These are phyloP conservation scores for Argyra leucocephala DNA, from an alignment of 2,888 invertebrate genomes.

Conservation along the genomic window DNA sequence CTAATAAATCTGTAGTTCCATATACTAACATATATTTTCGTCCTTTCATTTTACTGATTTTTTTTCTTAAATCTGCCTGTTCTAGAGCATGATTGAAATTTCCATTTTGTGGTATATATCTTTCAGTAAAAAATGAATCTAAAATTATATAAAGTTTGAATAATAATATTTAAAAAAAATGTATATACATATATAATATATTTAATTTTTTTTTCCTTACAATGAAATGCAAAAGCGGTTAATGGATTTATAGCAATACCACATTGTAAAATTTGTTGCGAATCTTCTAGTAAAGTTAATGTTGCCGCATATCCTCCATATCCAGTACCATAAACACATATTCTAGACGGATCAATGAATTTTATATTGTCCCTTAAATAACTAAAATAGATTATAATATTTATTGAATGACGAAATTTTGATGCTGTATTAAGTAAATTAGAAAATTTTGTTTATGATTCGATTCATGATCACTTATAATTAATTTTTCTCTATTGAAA, in stretches of 20 bases:
- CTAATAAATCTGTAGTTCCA: slow-evolving; percentile 74
- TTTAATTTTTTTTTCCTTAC: slow-evolving; percentile 41
- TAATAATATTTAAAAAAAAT: background rate
- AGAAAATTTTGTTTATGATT: no score
- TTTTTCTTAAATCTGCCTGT: slow-evolving; percentile 67
- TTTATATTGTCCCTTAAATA: slow-evolving; percentile 68
- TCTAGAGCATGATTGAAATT: slow-evolving; percentile 63
- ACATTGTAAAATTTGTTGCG: slow-evolving; percentile 68
- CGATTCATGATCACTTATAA: no score
- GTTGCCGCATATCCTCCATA: slow-evolving; percentile 82
- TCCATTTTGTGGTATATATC: slow-evolving; percentile 70
- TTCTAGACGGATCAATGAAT: slow-evolving; percentile 69
- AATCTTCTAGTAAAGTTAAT: slow-evolving; percentile 69
- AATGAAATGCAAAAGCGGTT: slow-evolving; percentile 71
- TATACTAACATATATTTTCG: slow-evolving; percentile 62
- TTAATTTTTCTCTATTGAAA: no score
- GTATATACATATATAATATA: background rate
- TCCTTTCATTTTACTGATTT: slow-evolving; percentile 64
- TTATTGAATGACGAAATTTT: no score
- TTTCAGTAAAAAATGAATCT: slow-evolving; percentile 86
- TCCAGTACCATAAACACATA: slow-evolving; percentile 76
- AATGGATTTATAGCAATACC: slow-evolving; percentile 80
- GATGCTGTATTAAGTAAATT: no score
- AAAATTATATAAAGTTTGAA: slow-evolving; percentile 18
- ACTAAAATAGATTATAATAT: slow-evolving; percentile 35